These are phyloP conservation scores for Bungarus multicinctus DNA, from an alignment of 2,113 vertebrate genomes.

Conservation along the genomic window DNA sequence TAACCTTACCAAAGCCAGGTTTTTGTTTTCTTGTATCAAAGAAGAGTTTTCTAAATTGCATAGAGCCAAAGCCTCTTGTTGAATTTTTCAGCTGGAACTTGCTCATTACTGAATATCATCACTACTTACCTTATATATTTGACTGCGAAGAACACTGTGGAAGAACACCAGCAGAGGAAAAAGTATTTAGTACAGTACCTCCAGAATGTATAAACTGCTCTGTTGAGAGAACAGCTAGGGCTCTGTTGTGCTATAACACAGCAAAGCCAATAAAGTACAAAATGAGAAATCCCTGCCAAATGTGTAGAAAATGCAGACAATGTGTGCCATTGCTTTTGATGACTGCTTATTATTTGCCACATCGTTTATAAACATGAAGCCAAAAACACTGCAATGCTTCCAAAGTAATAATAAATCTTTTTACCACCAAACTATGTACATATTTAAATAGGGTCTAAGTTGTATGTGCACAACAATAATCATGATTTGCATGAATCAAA, in stretches of 20 bases:
- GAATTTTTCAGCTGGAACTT: constrained; percentile 32
- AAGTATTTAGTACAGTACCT: constrained; percentile 53
- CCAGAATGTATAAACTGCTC: constrained; percentile 47
- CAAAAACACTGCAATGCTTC: constrained; percentile 42
- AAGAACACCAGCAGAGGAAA: constrained; percentile 54
- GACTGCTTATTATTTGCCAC: constrained; percentile 48
- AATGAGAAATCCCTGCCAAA: constrained; percentile 69
- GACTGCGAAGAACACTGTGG: constrained; percentile 47
- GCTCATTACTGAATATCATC: constrained; percentile 31
- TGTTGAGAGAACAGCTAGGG: constrained; percentile 57
- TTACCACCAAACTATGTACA: neutral
- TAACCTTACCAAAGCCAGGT: neutral
- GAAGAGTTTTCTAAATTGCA: constrained; percentile 45
- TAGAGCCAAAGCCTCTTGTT: constrained; percentile 40
- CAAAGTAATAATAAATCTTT: constrained; percentile 25
- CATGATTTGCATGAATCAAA: neutral
- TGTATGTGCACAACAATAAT: neutral
- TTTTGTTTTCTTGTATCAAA: neutral
- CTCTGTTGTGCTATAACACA: constrained; percentile 65
- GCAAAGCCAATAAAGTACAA: constrained; percentile 63
- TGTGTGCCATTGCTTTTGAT: constrained; percentile 55
- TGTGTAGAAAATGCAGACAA: constrained; percentile 52
- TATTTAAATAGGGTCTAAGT: neutral
- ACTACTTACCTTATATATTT: constrained; percentile 44
- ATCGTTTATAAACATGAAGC: constrained; percentile 33